Evolutionary conservation across 2,113 vertebrate species (phyloP).

Genomic region (Stercorarius parasiticus): DNA sequence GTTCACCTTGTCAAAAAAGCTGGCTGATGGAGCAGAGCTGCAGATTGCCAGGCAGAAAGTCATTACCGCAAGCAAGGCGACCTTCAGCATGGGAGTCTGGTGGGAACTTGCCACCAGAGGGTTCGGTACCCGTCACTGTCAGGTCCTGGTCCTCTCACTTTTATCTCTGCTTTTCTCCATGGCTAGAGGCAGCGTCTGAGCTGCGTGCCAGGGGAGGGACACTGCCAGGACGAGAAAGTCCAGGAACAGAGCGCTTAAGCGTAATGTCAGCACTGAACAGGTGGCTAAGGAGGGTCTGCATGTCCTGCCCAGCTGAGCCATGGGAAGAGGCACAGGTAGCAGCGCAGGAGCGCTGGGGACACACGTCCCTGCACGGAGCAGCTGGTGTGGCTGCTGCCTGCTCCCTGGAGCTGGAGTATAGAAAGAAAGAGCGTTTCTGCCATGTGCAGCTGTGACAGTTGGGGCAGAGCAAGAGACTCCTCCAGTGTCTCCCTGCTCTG

Average conservation of each 20-base stretch:
- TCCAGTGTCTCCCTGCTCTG: neutral
- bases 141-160: neutral
- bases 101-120: neutral
- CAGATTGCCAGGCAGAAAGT: neutral
- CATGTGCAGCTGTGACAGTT: rapidly evolving
- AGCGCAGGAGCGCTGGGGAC: neutral
- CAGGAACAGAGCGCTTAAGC: neutral
- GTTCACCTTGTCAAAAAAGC: neutral
- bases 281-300: neutral
- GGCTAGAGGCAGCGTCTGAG: neutral
- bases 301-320: rapidly evolving
- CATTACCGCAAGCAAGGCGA: rapidly evolving
- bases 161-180: neutral
- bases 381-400: neutral
- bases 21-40: neutral
- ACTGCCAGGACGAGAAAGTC: neutral
- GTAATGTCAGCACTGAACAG: neutral
- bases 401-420: neutral
- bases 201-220: neutral
- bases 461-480: neutral
- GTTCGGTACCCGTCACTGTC: neutral
- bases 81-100: neutral
- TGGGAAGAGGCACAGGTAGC: neutral
- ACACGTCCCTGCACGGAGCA: neutral
- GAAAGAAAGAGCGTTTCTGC: neutral